Conservation (phyloP, 2,797 vertebrate genomes). For the Sebastes ruberrimus region DNA sequence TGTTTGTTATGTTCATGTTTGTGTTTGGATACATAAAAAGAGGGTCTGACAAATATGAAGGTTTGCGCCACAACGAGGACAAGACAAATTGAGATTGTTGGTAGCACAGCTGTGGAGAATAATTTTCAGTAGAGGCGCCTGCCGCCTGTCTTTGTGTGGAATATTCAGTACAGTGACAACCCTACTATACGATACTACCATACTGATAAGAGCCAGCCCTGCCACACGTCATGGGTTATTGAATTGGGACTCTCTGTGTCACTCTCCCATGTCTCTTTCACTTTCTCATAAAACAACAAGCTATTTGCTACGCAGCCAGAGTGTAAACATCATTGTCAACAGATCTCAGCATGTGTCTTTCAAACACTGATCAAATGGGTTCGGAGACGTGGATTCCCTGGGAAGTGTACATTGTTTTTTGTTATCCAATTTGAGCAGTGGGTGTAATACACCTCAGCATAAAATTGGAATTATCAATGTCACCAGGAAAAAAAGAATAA, state of each 20-base stretch:
- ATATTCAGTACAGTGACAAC: slow-evolving; percentile 39
- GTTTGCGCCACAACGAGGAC: background rate
- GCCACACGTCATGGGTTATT: slow-evolving; percentile 42
- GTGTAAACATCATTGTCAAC: slow-evolving; percentile 62
- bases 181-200: slow-evolving; percentile 9
- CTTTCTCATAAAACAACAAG: slow-evolving; percentile 69
- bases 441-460: slow-evolving; percentile 42
- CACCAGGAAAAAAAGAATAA: slow-evolving; percentile 7
- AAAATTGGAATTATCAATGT: slow-evolving; percentile 59
- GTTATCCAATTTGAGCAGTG: slow-evolving; percentile 58
- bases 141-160: background rate
- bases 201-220: slow-evolving; percentile 27
- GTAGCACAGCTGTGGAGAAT: slow-evolving; percentile 10
- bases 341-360: slow-evolving; percentile 62
- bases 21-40: background rate
- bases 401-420: slow-evolving; percentile 53
- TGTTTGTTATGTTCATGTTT: background rate
- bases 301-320: slow-evolving; percentile 66
- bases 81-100: background rate
- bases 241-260: slow-evolving; percentile 49
- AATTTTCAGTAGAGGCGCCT: background rate
- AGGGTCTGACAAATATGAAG: background rate
- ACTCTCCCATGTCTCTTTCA: slow-evolving; percentile 53
- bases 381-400: slow-evolving; percentile 49
- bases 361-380: slow-evolving; percentile 68